A percentile compares a stretch with the other conserved stretches of the same genome.
phyloP scores from a whole-genome alignment of 1,140 invertebrate species.

The Nasonia vitripennis region DNA sequence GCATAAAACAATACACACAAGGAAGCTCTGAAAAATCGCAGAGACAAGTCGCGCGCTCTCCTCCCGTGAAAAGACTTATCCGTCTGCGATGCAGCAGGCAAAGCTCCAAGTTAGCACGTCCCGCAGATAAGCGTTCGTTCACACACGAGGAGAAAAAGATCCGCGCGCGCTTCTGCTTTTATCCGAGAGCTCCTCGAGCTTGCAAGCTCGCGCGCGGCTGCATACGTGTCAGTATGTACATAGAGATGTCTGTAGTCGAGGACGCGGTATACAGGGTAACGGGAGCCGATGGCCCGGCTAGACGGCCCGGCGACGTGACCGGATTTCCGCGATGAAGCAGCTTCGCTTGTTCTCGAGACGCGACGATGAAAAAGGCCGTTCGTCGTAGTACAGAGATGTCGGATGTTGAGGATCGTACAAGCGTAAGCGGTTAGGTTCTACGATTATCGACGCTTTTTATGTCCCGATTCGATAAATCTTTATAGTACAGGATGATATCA shows the following conservation, averaged over 20 bases:
- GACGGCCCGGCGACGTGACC: constrained; percentile 23
- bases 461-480: too few relatives aligned
- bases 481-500: too few relatives aligned
- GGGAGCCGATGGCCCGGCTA: neutral
- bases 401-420: too few relatives aligned
- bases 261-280: neutral
- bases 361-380: neutral
- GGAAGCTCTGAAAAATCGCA: too few relatives aligned
- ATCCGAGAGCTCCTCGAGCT: neutral
- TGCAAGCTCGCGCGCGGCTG: neutral
- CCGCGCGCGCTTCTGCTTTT: neutral
- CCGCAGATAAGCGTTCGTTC: neutral
- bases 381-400: too few relatives aligned
- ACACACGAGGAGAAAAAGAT: neutral
- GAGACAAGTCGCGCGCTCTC: too few relatives aligned
- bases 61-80: neutral
- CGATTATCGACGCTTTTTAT: too few relatives aligned
- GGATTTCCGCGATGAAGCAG: constrained; percentile 21
- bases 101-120: neutral
- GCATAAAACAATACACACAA: too few relatives aligned
- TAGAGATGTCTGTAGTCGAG: too few relatives aligned
- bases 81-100: neutral
- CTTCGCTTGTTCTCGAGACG: neutral
- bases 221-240: neutral
- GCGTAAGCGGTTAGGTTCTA: too few relatives aligned